These are phyloP conservation scores for Fregata magnificens DNA, from an alignment of 2,113 vertebrate genomes.

Conservation along the genomic window DNA sequence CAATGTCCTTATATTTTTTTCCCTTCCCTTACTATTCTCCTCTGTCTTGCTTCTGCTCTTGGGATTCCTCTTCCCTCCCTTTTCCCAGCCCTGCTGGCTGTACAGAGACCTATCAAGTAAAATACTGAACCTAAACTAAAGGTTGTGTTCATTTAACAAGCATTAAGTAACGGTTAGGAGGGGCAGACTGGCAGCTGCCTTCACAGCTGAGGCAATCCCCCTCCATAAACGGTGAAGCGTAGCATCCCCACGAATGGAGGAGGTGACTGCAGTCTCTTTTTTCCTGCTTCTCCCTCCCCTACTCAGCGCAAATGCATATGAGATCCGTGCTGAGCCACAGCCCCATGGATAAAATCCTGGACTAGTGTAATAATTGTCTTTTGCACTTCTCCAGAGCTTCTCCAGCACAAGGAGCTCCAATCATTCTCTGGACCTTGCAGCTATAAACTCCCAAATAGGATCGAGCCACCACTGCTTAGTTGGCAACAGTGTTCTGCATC, in stretches of 20 bases:
- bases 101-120: constrained; percentile 22
- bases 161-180: not conserved
- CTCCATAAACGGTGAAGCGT: not conserved
- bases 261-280: not conserved
- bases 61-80: constrained; percentile 7
- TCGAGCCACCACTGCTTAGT: not conserved
- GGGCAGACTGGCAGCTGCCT: constrained; percentile 14
- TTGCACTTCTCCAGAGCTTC: not conserved
- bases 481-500: not conserved
- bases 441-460: not conserved
- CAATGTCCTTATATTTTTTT: constrained; percentile 40
- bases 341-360: not conserved
- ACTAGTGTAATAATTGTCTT: not conserved
- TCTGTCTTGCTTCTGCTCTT: constrained; percentile 13
- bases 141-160: constrained; percentile 35
- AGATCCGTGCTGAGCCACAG: not conserved
- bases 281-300: not conserved
- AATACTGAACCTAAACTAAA: constrained; percentile 38
- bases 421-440: not conserved
- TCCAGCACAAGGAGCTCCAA: not conserved
- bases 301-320: not conserved
- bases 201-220: constrained; percentile 16
- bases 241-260: not conserved
- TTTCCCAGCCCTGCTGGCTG: not conserved
- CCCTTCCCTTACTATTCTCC: not conserved